Evolutionary conservation across 64 coral and sea anemone genomes (phyloP).

Genomic region (Montipora sp.): DNA sequence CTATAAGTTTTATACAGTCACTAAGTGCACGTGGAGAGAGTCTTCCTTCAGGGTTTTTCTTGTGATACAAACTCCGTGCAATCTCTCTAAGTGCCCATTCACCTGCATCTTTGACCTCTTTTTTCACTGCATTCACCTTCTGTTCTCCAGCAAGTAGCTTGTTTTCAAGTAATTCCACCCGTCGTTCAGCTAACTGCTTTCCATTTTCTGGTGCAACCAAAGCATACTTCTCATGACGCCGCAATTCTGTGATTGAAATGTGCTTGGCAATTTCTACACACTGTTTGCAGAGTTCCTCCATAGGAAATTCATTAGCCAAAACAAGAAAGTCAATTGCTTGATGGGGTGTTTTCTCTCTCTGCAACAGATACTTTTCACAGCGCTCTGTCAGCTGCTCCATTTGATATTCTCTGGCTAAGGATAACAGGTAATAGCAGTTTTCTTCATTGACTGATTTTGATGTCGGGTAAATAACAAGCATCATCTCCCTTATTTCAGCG

Average conservation of each 20-base stretch:
- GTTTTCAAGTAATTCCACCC: conserved; percentile 65
- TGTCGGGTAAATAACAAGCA: conserved; percentile 74
- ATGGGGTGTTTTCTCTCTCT: conserved; percentile 49
- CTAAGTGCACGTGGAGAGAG: not conserved
- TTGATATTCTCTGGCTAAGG: conserved; percentile 76
- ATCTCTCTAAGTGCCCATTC: conserved; percentile 47
- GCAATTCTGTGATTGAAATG: conserved; percentile 63
- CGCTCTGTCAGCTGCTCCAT: conserved; percentile 71
- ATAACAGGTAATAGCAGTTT: conserved; percentile 68
- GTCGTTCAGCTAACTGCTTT: conserved; percentile 52
- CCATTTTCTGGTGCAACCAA: conserved; percentile 62
- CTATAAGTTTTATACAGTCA: conserved; percentile 45
- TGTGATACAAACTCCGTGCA: conserved; percentile 18
- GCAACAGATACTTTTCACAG: conserved; percentile 69
- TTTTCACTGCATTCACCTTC: conserved; percentile 55
- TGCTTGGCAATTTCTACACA: conserved; percentile 82
- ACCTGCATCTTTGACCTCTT: conserved; percentile 70
- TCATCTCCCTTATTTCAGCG: conserved; percentile 73
- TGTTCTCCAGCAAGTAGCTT: conserved; percentile 45
- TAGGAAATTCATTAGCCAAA: conserved; percentile 51
- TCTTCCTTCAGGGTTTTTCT: conserved; percentile 57
- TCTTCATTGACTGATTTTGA: conserved; percentile 54
- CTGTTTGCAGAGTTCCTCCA: conserved; percentile 64
- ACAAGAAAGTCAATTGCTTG: conserved; percentile 73
- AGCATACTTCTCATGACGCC: conserved; percentile 69